Evolutionary conservation across 2,888 invertebrate genomes (phyloP).

Genomic region (Mythimna vitellina): DNA sequence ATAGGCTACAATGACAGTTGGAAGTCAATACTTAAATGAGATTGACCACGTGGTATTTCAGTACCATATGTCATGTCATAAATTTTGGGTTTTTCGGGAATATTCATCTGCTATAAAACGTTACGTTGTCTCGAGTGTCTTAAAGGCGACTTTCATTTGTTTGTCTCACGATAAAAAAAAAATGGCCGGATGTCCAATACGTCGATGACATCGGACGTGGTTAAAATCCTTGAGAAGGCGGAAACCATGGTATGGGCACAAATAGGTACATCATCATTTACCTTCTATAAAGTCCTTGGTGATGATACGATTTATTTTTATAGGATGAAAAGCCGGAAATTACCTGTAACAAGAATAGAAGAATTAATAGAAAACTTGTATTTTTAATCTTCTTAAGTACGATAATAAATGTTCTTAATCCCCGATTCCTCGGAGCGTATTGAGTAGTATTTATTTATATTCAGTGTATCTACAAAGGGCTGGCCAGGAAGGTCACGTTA

Average conservation of each 20-base stretch:
- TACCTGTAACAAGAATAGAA: slow-evolving; percentile 55
- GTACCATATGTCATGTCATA: too few species aligned
- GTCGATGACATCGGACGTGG: slow-evolving; percentile 35
- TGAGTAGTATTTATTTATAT: neutral
- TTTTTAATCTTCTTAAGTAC: neutral
- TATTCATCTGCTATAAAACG: neutral
- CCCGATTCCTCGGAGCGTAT: neutral
- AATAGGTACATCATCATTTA: slow-evolving; percentile 49
- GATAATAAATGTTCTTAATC: neutral
- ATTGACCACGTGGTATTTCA: too few species aligned
- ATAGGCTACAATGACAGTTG: too few species aligned
- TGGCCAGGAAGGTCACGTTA: too few species aligned
- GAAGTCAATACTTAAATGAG: too few species aligned
- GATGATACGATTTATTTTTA: slow-evolving; percentile 8
- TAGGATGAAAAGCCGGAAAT: slow-evolving; percentile 24
- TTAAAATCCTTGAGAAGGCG: slow-evolving; percentile 58
- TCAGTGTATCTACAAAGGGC: neutral
- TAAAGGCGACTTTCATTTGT: neutral
- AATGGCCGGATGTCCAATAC: slow-evolving; percentile 37
- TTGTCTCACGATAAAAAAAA: slow-evolving; percentile 17
- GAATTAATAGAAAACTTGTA: slow-evolving; percentile 12
- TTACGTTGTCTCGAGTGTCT: neutral
- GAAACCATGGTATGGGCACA: slow-evolving; percentile 37
- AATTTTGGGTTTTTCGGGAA: neutral
- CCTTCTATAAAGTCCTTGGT: slow-evolving; percentile 30